These are phyloP conservation scores for Orthosia gothica DNA, from an alignment of 2,888 invertebrate genomes.

Conservation along the genomic window DNA sequence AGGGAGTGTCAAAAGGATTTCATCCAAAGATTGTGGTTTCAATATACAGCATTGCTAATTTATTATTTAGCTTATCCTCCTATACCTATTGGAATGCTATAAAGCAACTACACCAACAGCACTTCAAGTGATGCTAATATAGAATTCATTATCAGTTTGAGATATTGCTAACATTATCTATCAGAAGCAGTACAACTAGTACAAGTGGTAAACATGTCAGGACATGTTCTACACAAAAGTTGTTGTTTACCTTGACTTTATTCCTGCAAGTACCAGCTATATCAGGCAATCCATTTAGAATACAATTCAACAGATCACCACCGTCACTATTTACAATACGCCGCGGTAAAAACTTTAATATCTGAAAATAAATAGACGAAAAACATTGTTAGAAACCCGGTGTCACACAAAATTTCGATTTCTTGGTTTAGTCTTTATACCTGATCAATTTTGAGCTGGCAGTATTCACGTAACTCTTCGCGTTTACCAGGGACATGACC, in stretches of 20 bases:
- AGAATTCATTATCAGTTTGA: neutral
- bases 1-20: no score
- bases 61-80: no score
- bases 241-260: slow-evolving; percentile 79
- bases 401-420: neutral
- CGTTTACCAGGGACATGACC: slow-evolving; percentile 80
- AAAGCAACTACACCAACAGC: no score
- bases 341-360: slow-evolving; percentile 78
- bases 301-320: slow-evolving; percentile 79
- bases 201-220: slow-evolving; percentile 20
- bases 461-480: slow-evolving; percentile 81
- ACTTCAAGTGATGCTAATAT: no score
- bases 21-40: neutral
- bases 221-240: slow-evolving; percentile 10
- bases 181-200: no score
- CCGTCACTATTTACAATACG: slow-evolving; percentile 84
- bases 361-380: slow-evolving; percentile 71
- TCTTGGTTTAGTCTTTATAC: slow-evolving; percentile 63
- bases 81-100: no score
- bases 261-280: slow-evolving; percentile 66
- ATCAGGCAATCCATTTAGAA: slow-evolving; percentile 83
- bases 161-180: no score
- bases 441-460: slow-evolving; percentile 78
- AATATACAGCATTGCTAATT: neutral
- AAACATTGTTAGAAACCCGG: neutral